Evolutionary conservation across 2,888 invertebrate genomes (phyloP).

Genomic region (Napeogenes sylphis): DNA sequence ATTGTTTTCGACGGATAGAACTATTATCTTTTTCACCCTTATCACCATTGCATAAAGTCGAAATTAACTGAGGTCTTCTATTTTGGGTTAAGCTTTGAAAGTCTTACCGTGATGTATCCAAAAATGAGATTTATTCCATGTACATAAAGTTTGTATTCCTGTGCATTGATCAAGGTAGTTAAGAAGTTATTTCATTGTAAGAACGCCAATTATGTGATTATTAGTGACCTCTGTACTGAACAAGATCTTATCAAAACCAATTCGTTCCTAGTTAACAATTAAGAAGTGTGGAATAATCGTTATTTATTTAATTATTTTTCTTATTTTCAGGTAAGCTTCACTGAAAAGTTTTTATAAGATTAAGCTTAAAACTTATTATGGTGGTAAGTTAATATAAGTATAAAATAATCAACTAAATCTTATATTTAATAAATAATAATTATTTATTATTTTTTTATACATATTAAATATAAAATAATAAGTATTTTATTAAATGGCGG

Average conservation of each 20-base stretch:
- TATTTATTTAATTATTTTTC: constrained; percentile 6
- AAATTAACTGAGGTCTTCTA: constrained; percentile 5
- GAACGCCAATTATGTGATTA: constrained; percentile 12
- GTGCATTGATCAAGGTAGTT: neutral
- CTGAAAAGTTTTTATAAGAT: neutral
- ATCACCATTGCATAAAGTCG: neutral
- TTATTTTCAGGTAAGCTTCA: constrained; percentile 6
- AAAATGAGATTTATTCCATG: constrained; percentile 3
- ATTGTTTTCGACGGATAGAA: constrained; percentile 25
- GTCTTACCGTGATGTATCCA: neutral
- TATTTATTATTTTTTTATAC: too few species aligned
- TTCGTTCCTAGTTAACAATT: constrained; percentile 17
- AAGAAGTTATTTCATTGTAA: constrained; percentile 10
- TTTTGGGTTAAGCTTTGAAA: constrained; percentile 15
- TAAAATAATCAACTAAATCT: too few species aligned
- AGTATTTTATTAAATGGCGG: too few species aligned
- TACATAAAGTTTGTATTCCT: constrained; percentile 5
- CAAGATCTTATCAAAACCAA: constrained; percentile 19
- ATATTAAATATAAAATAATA: too few species aligned
- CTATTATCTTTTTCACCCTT: constrained; percentile 4
- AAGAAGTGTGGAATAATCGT: constrained; percentile 14
- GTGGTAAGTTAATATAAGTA: too few species aligned
- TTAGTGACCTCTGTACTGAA: constrained; percentile 17
- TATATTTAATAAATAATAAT: too few species aligned
- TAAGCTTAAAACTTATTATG: too few species aligned